Percentiles rank a stretch among this genome's conserved stretches.
Evolutionary conservation across 1,140 invertebrate species (phyloP).

Genomic region (Mercenaria mercenaria): DNA sequence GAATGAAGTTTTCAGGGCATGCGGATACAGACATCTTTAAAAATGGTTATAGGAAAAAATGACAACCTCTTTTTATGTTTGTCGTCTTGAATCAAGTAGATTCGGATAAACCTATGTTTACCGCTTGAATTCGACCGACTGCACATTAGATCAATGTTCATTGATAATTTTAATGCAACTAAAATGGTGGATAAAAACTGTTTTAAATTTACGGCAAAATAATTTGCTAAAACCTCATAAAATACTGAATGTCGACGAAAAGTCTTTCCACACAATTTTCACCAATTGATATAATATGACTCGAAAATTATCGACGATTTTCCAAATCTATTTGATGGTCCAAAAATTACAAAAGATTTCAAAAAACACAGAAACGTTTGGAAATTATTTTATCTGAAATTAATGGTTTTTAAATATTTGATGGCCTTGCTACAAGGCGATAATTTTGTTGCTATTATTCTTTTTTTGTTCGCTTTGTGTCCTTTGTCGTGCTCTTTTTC

Average conservation of each 20-base stretch:
- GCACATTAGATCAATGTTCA: background rate
- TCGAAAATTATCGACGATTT: background rate
- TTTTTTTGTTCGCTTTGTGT: background rate
- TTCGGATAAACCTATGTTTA: background rate
- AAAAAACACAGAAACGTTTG: background rate
- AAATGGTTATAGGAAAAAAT: too few species aligned
- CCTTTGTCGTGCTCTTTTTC: background rate
- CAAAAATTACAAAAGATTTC: background rate
- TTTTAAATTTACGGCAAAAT: conserved; percentile 18
- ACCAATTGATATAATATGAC: conserved; percentile 9
- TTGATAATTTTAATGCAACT: background rate
- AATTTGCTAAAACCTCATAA: background rate
- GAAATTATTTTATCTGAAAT: conserved; percentile 18
- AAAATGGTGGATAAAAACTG: background rate
- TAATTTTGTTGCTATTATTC: background rate
- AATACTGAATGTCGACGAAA: background rate
- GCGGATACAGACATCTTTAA: too few species aligned
- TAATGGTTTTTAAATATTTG: background rate
- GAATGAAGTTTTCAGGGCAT: too few species aligned
- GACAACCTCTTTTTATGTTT: background rate
- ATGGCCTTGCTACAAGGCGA: background rate
- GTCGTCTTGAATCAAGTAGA: background rate
- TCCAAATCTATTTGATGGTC: background rate
- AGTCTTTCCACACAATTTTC: background rate
- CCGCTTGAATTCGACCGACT: background rate